Evolutionary conservation across 2,797 vertebrate genomes (phyloP).

Genomic region (Bovichtus diacanthus): DNA sequence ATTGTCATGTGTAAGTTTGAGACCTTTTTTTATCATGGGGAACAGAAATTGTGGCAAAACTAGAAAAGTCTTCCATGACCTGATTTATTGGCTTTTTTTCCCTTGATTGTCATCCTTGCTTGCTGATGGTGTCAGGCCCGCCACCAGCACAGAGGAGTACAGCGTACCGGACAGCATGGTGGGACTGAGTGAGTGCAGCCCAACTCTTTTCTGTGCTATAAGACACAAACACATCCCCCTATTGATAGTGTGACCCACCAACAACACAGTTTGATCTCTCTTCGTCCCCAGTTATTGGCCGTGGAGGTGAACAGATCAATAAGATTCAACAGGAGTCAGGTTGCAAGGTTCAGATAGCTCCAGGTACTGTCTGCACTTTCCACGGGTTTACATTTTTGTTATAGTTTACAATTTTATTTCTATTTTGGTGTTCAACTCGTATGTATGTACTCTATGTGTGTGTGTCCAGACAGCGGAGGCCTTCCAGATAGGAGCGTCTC

Average conservation of each 20-base stretch:
- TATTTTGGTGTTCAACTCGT: not conserved
- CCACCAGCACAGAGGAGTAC: conserved; percentile 89
- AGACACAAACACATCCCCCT: not conserved
- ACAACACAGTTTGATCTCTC: conserved; percentile 9
- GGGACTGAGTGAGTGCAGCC: conserved; percentile 89
- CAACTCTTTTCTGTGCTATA: not conserved
- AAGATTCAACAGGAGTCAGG: conserved; percentile 93
- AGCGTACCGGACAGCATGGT: conserved; percentile 94
- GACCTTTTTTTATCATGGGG: not conserved
- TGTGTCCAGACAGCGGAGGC: conserved; percentile 88
- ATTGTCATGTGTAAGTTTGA: not conserved
- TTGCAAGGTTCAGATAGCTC: conserved; percentile 93
- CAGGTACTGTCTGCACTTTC: conserved; percentile 81
- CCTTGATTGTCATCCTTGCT: not conserved
- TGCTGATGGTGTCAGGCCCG: conserved; percentile 62
- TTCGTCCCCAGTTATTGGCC: conserved; percentile 87
- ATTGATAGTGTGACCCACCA: not conserved
- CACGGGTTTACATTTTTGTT: not conserved
- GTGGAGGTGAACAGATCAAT: conserved; percentile 93
- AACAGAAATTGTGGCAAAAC: not conserved
- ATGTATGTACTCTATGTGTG: not conserved
- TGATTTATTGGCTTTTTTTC: not conserved
- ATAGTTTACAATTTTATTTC: not conserved
- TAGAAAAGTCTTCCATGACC: not conserved
- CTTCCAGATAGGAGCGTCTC: conserved; percentile 90